Conservation (phyloP, 2,888 invertebrate genomes). For the Pristionchus maxplancki region DNA sequence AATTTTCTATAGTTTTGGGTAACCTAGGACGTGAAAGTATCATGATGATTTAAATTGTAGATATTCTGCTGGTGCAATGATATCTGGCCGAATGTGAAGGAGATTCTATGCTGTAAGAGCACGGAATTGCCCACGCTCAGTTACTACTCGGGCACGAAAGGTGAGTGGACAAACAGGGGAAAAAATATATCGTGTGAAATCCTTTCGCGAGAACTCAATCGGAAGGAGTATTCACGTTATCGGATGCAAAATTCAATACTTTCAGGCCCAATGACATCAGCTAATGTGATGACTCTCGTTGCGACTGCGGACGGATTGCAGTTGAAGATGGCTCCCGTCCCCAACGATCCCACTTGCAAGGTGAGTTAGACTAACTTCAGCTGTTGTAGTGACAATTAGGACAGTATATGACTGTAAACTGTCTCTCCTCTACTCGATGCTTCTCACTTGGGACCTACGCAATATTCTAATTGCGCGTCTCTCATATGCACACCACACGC, state of each 20-base stretch:
- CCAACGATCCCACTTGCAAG: neutral
- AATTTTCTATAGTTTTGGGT: neutral
- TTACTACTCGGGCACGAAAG: conserved; percentile 54
- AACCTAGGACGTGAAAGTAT: neutral
- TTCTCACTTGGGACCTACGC: too few relatives aligned
- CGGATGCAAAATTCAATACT: too few relatives aligned
- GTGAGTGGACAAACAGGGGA: neutral
- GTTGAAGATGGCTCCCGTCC: conserved; percentile 53
- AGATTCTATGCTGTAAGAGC: conserved; percentile 70
- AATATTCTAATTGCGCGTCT: neutral
- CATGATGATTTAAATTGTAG: conserved; percentile 54
- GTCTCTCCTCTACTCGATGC: too few relatives aligned
- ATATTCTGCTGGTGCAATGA: conserved; percentile 71
- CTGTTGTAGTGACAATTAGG: neutral
- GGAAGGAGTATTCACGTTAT: too few relatives aligned
- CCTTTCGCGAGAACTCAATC: neutral
- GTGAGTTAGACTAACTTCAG: neutral
- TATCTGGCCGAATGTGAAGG: conserved; percentile 72
- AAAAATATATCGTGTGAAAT: neutral
- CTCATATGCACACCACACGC: neutral
- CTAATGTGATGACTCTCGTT: conserved; percentile 71
- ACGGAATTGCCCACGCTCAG: conserved; percentile 64
- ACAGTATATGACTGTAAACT: too few relatives aligned
- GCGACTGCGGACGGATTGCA: conserved; percentile 68
- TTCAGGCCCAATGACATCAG: conserved; percentile 29